Base-by-base conservation (phyloP, 2,888 invertebrate genomes). In the Heteromyza rotundicornis region DNA sequence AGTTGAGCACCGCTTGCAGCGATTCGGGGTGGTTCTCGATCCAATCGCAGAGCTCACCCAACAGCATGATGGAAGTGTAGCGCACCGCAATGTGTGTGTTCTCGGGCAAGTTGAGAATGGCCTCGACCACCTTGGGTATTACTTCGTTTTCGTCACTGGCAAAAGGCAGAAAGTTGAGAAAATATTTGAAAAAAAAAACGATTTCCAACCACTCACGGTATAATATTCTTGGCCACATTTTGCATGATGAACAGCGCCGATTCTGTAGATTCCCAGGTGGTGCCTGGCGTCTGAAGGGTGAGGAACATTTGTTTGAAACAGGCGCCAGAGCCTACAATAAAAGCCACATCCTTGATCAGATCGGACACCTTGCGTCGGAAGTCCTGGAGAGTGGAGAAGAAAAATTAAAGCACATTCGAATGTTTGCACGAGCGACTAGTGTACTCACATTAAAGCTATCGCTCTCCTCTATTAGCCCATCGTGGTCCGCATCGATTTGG, bases 31-130 rank as follows among this genome's bases (percentile, higher is more conserved):
- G 96, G 71, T 88, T 87, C 76, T 95, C 92, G 58, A 98, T 91
- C 98, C 98, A 98, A 80, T 98, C 98, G 79, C 94, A 91, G 40
- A 97, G 86, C 84, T 97, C 96, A 1, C 96, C 96, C 51, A 97
- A 85, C 54, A 97, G 85, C 70, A 92, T 86, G 61, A 96, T 89
- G 70, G 96, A 94, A 0, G 97, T 97, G 79, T 92, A 90, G 60
- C 93, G 87, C 0, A 98, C 95, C 0, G 95, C 94, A 27, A 93
- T 86, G 80, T 98, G 98, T 0, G 90, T 88, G 24, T 89, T 89
- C 70, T 89, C 89, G 0, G 96, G 94, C 78, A 96, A 89, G 68
- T 89, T 89, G 40, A 97, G 84, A 64, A 98, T 94, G 14, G 95
- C 94, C 79, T 95, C 92, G 12, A 98, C 91, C 24, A 98, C 95